Evolutionary conservation across 2,888 invertebrate genomes (phyloP), one percentile per base, ranked within the genome.

Genomic region (Drosophila formosana): DNA sequence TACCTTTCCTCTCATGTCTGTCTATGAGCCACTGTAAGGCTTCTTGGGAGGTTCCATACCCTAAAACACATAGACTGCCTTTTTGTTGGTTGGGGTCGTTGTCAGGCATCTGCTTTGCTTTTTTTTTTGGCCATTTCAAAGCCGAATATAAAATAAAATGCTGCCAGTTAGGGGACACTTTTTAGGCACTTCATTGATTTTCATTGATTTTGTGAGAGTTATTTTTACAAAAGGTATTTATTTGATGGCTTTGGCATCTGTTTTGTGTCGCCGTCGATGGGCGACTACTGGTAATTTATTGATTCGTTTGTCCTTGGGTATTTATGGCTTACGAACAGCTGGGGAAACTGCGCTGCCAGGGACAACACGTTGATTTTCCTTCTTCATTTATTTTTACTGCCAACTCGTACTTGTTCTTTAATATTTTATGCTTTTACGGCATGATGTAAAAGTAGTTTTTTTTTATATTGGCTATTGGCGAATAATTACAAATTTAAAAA

Each of bases 201-300:
- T 82, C 76, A 85, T 88, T 81, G 88, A 85, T 76, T 83, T 88
- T 79, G 57, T 73, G 51, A 57, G 86, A 75, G 79, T 81, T 87
- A 87, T 82, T 84, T 82, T 78, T 78, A 75, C 37, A 55, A 58
- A 60, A 63, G 50, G 62, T 64, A 52, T 66, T 65, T 63, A 52
- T 53, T 49, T 41, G 39, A 13, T 51, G 45, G 43, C 30, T 50
- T 46, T 37, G 26, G 26, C 43, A 49, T 67, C 45, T 68, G 30
- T 49, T 41, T 50, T 53, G 41, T 37, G 1, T 37, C 25, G 39
- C 18, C 18, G 8, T 18, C 9, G 9, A 7, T 68, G 63, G 25
- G 47, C 51, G 43, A 66, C 62, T 23, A 45, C 45, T 45, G 25
- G 30, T 77, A 63, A 74, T 78, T 77, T 74, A 78, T 74, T 77